Percentiles rank a stretch among this genome's conserved stretches.
phyloP scores from a whole-genome alignment of 2,888 invertebrate species.

The Melitaea athalia region DNA sequence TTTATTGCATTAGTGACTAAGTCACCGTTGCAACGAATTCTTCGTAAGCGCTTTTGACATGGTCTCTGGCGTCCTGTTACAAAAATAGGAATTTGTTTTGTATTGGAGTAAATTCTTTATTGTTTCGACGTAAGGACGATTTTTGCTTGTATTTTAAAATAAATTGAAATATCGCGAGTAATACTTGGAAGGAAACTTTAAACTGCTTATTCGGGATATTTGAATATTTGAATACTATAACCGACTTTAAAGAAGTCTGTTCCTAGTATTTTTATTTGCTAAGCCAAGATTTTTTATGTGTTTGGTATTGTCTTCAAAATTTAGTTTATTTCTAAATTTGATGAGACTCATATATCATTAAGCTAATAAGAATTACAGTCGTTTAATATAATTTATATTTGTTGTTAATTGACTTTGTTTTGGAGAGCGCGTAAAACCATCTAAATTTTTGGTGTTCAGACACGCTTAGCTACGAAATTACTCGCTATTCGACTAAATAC shows the following conservation, averaged over 20 bases:
- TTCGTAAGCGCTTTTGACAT: constrained; percentile 18
- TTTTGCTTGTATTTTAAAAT: neutral
- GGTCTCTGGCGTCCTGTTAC: constrained; percentile 12
- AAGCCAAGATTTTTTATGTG: too few species aligned
- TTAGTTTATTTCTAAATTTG: too few species aligned
- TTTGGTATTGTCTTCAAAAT: too few species aligned
- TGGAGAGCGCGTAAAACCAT: too few species aligned
- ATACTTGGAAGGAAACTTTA: constrained; percentile 11
- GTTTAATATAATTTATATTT: too few species aligned
- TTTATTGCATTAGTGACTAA: neutral
- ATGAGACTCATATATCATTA: too few species aligned
- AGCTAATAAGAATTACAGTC: too few species aligned
- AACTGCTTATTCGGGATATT: constrained; percentile 12
- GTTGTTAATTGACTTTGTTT: too few species aligned
- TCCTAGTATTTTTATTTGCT: neutral
- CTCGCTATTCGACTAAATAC: too few species aligned
- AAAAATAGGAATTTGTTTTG: constrained; percentile 1
- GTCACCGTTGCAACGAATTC: constrained; percentile 3
- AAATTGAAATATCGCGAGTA: constrained; percentile 1
- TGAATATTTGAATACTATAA: neutral
- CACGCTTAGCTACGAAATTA: too few species aligned
- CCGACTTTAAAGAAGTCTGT: neutral
- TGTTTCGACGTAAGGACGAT: neutral
- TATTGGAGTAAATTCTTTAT: constrained; percentile 2
- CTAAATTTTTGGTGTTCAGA: too few species aligned